A percentile compares a stretch with the other conserved stretches of the same genome.
phyloP scores from a whole-genome alignment of 2,113 vertebrate species.

The Erinaceus europaeus region DNA sequence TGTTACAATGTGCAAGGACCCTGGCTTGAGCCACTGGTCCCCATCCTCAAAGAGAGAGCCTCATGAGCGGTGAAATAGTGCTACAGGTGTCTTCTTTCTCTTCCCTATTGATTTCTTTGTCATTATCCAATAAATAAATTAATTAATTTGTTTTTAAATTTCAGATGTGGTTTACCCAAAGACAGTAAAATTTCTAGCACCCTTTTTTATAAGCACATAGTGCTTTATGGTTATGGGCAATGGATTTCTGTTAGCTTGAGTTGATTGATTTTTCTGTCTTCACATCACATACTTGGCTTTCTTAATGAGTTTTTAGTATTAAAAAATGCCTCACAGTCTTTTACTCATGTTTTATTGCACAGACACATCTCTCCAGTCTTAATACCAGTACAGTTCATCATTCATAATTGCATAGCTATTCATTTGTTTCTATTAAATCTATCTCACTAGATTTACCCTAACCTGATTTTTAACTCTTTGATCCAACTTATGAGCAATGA shows the following conservation, averaged over 20 bases:
- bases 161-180: too few relatives aligned
- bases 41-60: too few relatives aligned
- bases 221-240: not conserved
- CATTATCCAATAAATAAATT: too few relatives aligned
- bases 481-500: not conserved
- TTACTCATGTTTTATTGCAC: not conserved
- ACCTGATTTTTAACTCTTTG: not conserved
- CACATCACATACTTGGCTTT: not conserved
- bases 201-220: not conserved
- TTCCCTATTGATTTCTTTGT: too few relatives aligned
- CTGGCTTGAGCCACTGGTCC: too few relatives aligned
- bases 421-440: slow-evolving; percentile 18
- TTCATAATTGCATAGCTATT: not conserved
- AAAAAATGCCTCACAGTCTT: not conserved
- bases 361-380: not conserved
- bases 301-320: slow-evolving; percentile 12
- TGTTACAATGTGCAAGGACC: too few relatives aligned
- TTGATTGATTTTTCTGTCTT: slow-evolving; percentile 8
- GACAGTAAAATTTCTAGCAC: not conserved
- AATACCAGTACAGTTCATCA: not conserved
- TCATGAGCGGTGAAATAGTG: too few relatives aligned
- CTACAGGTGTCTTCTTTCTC: too few relatives aligned
- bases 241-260: not conserved
- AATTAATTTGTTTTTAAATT: too few relatives aligned
- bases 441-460: not conserved